Base-by-base conservation (phyloP, 1,140 invertebrate genomes). In the Drosophila kanapiae region DNA sequence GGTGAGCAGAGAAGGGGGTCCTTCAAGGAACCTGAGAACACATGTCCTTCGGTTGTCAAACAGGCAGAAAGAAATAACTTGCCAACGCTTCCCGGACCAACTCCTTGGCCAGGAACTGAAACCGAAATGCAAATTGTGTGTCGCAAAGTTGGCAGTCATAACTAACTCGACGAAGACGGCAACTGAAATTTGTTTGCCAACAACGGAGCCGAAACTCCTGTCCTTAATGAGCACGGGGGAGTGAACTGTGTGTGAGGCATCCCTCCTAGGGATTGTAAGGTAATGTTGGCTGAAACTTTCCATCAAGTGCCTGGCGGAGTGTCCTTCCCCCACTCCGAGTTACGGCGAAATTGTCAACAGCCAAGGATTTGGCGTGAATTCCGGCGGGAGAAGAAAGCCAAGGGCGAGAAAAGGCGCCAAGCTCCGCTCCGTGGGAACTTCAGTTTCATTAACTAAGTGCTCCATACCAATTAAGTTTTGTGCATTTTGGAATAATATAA, bases 401-500 rank as follows among this genome's bases (percentile, higher is more conserved):
- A 13, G 33, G 0, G 35, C 23, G 9, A 27, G 16, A 18, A 40
- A 54, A 42, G 62, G 54, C 43, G 35, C 14, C 57, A 10, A 23
- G 23, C 23, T 23, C 23, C 23, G 31, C 53, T 45, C 37, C 65
- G 47, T 13, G 43, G 45, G 47, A 79, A 82, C 75, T 85, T 82
- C 86, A 90, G 84, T 90, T 90, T 90, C 78, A 90, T 90, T 90
- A 90, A 90, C 85, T 90, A 90, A 90, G 85, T 90, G 85, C 78
- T 72, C 75, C 86, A 75, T 72, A 82, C 81, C 85, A 90, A 90
- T 90, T 90, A 90, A 91, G 85, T 85, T 85, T 68, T 74, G 70
- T 90, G 82, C 82, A 90, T 90, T 90, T 82, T 90, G 85, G 82
- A 90, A 90, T 91, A 90, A 90, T 90, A 90, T 90, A 90, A 90